Percentiles rank a stretch among this genome's conserved stretches.
These are phyloP conservation scores for Columba janthina DNA, from an alignment of 2,113 vertebrate genomes.

Conservation along the genomic window DNA sequence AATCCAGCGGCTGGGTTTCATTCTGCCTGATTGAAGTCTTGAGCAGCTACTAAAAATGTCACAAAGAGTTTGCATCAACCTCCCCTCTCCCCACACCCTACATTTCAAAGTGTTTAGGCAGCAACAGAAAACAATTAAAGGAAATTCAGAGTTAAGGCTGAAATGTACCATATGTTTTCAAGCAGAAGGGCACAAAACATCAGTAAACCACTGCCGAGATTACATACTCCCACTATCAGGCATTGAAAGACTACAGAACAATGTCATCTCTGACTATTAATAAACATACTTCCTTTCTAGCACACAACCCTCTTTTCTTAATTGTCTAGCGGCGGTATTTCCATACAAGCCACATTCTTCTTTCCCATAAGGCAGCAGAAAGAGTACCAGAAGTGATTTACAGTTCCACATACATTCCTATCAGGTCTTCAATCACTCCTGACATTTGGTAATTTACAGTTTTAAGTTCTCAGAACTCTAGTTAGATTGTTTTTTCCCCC, in stretches of 20 bases:
- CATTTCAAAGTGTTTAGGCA: slow-evolving; percentile 60
- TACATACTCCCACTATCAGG: slow-evolving; percentile 57
- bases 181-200: slow-evolving; percentile 57
- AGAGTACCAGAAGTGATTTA: not conserved
- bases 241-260: slow-evolving; percentile 54
- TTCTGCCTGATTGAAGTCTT: not conserved
- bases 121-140: slow-evolving; percentile 61
- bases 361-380: not conserved
- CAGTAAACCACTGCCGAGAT: slow-evolving; percentile 35
- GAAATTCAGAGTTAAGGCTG: slow-evolving; percentile 46
- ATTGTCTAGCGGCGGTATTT: slow-evolving; percentile 22
- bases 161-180: slow-evolving; percentile 32
- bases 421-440: not conserved
- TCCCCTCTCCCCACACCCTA: slow-evolving; percentile 48
- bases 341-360: not conserved
- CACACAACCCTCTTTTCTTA: slow-evolving; percentile 28
- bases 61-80: slow-evolving; percentile 30
- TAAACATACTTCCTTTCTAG: slow-evolving; percentile 48
- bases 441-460: not conserved
- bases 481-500: not conserved
- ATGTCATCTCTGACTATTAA: slow-evolving; percentile 59
- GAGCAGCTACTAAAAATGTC: slow-evolving; percentile 37
- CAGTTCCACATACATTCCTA: not conserved
- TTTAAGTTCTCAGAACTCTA: not conserved
- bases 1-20: not conserved